Evolutionary conservation across 2,888 invertebrate species (phyloP), one percentile per base, ranked within the genome.

Genomic region (Hipparchia semele): DNA sequence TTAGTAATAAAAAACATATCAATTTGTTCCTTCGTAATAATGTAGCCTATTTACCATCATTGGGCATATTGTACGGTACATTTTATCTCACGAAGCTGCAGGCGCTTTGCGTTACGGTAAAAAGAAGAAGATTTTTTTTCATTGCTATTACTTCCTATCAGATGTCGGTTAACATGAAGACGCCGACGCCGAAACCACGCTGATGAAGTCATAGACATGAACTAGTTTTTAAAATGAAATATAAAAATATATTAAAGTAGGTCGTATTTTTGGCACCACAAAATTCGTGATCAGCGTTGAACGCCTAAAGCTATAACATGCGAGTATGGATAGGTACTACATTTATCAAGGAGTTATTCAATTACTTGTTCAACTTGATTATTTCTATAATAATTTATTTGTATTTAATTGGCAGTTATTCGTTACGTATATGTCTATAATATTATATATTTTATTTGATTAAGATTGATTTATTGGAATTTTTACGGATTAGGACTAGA

Each of bases 271-370:
- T 62, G 46, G 46, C 13, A 62, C 6, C 62, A 49, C 45, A 9
- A 23, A 9, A 13, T 58, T 58, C 56, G 13, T 13, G 10, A 10
- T 58, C 33, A 33, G 53, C 51, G 53, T 7, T n/a, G n/a, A 66
- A 4, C 67, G 67, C 67, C 67, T 58, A 13, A 56, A 58, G 67
- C 67, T 39, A n/a, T 9, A 12, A 66, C 23, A 71, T 39, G 23
- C 23, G 23, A 53, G 46, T 67, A 68, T 70, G 46, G 65, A 73
- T 70, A 54, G 39, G 49, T 58, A 72, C 67, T 39, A 49, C 54
- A 68, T 69, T 70, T 61, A 69, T 73, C 72, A 45, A 69, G 49
- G 53, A 61, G 13, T 68, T 64, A 72, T 73, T 75, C 54, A 75
- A 73, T 73, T 68, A 72, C 10, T 49, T 56, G 45, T 72, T 64